phyloP scores from a whole-genome alignment of 2,888 invertebrate species.

The Drosophila kuntzei region DNA sequence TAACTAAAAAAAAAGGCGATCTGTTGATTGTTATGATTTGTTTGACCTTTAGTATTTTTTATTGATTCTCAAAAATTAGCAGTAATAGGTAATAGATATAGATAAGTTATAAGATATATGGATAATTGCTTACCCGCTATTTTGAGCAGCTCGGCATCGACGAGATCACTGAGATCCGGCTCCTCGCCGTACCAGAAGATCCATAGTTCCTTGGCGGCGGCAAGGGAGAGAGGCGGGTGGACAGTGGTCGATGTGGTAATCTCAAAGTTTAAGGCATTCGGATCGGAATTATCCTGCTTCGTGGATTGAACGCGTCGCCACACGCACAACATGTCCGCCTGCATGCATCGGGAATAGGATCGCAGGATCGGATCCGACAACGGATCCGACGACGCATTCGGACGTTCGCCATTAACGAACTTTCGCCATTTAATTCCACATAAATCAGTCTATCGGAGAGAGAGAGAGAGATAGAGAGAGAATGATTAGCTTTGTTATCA shows the following conservation, averaged over 20 bases:
- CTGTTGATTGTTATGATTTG: too few species aligned
- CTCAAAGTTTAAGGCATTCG: conserved; percentile 86
- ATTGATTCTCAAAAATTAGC: too few species aligned
- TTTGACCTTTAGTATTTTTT: too few species aligned
- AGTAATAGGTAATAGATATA: too few species aligned
- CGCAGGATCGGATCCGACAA: conserved; percentile 95
- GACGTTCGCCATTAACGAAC: conserved; percentile 91
- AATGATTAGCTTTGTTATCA: conserved; percentile 21
- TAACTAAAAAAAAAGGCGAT: too few species aligned
- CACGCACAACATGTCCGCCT: conserved; percentile 98
- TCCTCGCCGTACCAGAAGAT: conserved; percentile 99
- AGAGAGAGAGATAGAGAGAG: neutral
- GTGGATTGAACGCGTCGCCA: conserved; percentile 95
- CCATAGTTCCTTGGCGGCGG: conserved; percentile 98
- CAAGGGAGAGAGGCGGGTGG: conserved; percentile 92
- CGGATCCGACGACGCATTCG: conserved; percentile 88
- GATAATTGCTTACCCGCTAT: conserved; percentile 90
- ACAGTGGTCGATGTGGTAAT: conserved; percentile 86
- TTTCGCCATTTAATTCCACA: conserved; percentile 99
- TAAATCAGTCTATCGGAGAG: conserved; percentile 96
- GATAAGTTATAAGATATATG: too few species aligned
- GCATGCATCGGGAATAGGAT: conserved; percentile 95
- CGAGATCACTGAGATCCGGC: conserved; percentile 94
- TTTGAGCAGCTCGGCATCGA: conserved; percentile 94
- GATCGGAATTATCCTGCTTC: conserved; percentile 86